These are phyloP conservation scores for Mimachlamys varia DNA, from an alignment of 2,888 invertebrate species.

Conservation along the genomic window DNA sequence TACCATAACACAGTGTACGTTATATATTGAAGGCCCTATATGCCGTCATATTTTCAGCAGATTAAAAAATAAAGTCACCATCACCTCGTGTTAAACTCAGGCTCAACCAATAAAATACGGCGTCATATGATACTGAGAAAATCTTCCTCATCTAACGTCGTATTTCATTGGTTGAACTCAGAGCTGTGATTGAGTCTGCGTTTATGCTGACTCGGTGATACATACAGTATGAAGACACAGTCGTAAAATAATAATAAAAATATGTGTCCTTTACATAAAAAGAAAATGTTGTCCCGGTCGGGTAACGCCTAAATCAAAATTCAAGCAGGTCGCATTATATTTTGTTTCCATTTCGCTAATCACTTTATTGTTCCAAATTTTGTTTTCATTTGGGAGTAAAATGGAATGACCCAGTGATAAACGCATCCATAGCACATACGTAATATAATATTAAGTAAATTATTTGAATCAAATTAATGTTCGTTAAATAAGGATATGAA, in stretches of 20 bases:
- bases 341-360: too few relatives aligned
- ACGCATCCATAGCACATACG: too few relatives aligned
- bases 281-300: too few relatives aligned
- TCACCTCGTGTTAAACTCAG: conserved; percentile 22
- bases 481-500: too few relatives aligned
- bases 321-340: too few relatives aligned
- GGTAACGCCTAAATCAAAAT: too few relatives aligned
- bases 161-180: conserved; percentile 36
- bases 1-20: background rate
- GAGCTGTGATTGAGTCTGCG: background rate
- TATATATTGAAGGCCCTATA: background rate
- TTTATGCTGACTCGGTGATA: conserved; percentile 9
- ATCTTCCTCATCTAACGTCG: conserved; percentile 28
- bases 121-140: conserved; percentile 22
- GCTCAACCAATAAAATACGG: conserved; percentile 34
- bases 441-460: too few relatives aligned
- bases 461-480: too few relatives aligned
- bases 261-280: background rate
- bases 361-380: too few relatives aligned
- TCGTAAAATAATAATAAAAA: background rate
- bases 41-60: conserved; percentile 7
- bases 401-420: too few relatives aligned
- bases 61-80: background rate
- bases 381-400: too few relatives aligned
- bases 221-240: background rate